Conservation (phyloP, 2,113 vertebrate species). For the Prietella phreatophila region DNA sequence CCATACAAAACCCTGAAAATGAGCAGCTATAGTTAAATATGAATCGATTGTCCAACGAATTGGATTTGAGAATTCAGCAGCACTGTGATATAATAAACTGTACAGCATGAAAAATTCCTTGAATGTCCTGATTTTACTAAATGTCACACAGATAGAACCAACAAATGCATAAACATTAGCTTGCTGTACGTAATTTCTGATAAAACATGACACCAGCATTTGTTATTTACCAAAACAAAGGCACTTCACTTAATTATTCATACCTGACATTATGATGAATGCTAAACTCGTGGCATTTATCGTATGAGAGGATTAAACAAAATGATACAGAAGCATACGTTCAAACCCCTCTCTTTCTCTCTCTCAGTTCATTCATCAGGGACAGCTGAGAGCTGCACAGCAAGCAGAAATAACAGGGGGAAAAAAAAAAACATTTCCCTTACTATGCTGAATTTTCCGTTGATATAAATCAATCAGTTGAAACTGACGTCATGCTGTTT, state of each 20-base stretch:
- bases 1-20: neutral
- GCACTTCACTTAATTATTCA: neutral
- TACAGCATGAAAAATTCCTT: neutral
- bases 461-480: neutral
- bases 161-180: neutral
- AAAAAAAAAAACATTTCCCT: neutral
- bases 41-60: neutral
- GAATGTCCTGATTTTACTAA: neutral
- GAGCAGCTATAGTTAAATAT: neutral
- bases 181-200: neutral
- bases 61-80: neutral
- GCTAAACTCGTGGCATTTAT: conserved; percentile 6
- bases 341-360: neutral
- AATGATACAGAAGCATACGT: neutral
- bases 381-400: conserved; percentile 10
- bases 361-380: neutral
- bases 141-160: neutral
- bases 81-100: neutral
- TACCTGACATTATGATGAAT: conserved; percentile 20
- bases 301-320: conserved; percentile 4
- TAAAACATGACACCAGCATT: neutral
- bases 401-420: conserved; percentile 15
- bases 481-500: neutral
- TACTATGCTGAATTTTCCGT: neutral
- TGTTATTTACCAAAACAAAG: conserved; percentile 6